phyloP scores from a whole-genome alignment of 1,140 invertebrate genomes.

The Leptonema lineaticorne region DNA sequence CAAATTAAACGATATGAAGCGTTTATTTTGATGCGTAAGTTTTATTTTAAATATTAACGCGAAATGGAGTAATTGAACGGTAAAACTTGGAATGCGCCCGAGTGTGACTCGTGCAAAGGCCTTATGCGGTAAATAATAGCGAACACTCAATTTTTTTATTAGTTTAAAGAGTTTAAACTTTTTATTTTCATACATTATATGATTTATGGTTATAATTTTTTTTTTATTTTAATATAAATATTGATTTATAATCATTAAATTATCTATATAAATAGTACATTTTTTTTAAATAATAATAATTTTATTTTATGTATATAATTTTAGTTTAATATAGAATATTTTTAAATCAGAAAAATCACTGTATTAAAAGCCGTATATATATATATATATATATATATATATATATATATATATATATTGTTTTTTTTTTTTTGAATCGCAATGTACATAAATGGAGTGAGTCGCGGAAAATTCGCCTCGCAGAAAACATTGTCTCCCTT shows the following conservation, averaged over 20 bases:
- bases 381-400: neutral
- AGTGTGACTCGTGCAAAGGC: no score
- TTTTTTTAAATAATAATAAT: neutral
- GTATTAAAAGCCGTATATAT: neutral
- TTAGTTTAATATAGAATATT: no score
- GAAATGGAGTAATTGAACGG: no score
- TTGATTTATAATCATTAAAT: neutral
- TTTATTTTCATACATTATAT: no score
- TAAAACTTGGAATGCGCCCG: no score
- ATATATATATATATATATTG: neutral
- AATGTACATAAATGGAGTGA: neutral
- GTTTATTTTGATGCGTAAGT: no score
- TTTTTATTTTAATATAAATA: neutral
- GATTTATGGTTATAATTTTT: neutral
- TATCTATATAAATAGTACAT: neutral
- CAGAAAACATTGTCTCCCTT: conserved; percentile 5
- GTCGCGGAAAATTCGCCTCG: neutral
- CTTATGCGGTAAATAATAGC: no score
- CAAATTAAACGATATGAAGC: no score
- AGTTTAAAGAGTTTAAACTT: no score
- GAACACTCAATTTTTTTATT: no score
- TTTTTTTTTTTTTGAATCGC: neutral
- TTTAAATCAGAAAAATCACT: neutral
- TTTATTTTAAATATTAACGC: no score
- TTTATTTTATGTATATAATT: neutral